phyloP scores from a whole-genome alignment of 2,888 invertebrate species.

The Diabrotica balteata region DNA sequence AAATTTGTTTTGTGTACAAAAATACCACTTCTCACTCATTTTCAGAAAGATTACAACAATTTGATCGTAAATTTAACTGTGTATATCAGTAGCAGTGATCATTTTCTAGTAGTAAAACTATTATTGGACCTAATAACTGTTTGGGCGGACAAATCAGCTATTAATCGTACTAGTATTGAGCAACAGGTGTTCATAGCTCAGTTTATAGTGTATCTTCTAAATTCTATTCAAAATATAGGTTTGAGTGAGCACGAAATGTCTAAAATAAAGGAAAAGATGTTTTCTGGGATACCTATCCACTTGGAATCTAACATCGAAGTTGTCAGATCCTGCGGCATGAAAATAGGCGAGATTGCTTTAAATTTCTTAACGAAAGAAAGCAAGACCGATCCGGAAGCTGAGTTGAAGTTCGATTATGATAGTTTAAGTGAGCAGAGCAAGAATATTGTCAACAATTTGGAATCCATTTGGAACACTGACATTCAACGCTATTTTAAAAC shows the following conservation, averaged over 20 bases:
- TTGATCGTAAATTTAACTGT: conserved; percentile 68
- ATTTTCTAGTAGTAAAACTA: conserved; percentile 58
- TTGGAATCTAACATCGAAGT: conserved; percentile 69
- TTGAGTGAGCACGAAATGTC: conserved; percentile 46
- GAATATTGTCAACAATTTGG: conserved; percentile 63
- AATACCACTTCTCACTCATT: conserved; percentile 66
- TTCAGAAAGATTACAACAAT: conserved; percentile 57
- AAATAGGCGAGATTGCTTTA: conserved; percentile 71
- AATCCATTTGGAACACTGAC: conserved; percentile 57
- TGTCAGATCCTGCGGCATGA: conserved; percentile 76
- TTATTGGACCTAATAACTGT: conserved; percentile 66
- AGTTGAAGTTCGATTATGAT: conserved; percentile 73
- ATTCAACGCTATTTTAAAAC: conserved; percentile 50
- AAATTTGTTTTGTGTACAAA: conserved; percentile 70
- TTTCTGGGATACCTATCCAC: conserved; percentile 73
- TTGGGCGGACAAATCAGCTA: conserved; percentile 73
- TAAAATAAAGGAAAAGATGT: conserved; percentile 64
- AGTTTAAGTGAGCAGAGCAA: conserved; percentile 63
- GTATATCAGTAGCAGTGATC: conserved; percentile 63
- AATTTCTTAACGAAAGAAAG: conserved; percentile 59
- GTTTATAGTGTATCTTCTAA: conserved; percentile 67
- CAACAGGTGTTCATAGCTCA: conserved; percentile 78
- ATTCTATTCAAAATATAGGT: conserved; percentile 60
- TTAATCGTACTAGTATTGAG: conserved; percentile 69
- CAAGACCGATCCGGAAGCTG: conserved; percentile 58